Conservation (phyloP, 2,113 vertebrate genomes). For the Oophaga pumilio region DNA sequence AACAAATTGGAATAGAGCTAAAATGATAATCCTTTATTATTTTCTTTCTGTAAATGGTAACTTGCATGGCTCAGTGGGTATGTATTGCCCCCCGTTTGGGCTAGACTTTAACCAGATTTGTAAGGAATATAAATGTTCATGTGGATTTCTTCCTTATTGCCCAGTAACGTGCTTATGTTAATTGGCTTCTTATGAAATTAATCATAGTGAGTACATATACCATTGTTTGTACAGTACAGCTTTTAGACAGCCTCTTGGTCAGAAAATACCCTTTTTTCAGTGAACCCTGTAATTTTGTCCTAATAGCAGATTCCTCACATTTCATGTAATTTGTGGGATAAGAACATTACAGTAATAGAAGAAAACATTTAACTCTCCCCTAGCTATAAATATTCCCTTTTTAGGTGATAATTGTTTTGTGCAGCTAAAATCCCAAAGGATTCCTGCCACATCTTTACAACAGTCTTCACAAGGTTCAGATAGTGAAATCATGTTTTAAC, state of each 20-base stretch:
- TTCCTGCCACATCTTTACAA: neutral
- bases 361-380: neutral
- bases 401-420: neutral
- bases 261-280: neutral
- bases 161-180: neutral
- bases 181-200: too few relatives aligned
- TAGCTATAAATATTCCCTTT: neutral
- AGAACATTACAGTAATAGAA: neutral
- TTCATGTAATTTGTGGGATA: neutral
- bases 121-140: neutral
- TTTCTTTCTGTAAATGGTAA: too few relatives aligned
- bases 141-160: neutral
- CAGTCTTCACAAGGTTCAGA: neutral
- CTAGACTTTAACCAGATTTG: neutral
- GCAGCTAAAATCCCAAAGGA: neutral
- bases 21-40: too few relatives aligned
- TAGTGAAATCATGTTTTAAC: neutral
- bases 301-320: neutral
- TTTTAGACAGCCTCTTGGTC: too few relatives aligned
- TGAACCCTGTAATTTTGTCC: neutral
- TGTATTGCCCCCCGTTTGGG: neutral
- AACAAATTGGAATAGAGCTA: too few relatives aligned
- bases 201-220: too few relatives aligned
- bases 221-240: too few relatives aligned
- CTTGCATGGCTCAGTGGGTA: neutral